These are phyloP conservation scores for Branchinecta sandiegonensis DNA, from an alignment of 2,888 invertebrate species.

Conservation along the genomic window DNA sequence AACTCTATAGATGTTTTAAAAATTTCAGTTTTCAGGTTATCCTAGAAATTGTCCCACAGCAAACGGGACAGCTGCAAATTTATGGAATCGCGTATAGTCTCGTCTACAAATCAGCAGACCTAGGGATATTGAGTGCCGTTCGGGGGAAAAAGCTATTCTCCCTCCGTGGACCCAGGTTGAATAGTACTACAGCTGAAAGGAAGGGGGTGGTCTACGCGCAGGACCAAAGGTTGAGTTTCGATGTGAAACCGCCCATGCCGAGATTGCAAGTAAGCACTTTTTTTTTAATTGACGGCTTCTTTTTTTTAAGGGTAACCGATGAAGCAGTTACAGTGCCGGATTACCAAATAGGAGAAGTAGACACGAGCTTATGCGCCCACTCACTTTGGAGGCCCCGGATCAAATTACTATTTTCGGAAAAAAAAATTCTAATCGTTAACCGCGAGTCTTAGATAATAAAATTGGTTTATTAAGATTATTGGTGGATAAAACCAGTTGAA, in stretches of 20 bases:
- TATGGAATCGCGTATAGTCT: constrained; percentile 20
- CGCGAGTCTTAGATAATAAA: too few relatives aligned
- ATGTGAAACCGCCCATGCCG: constrained; percentile 62
- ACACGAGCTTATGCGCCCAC: too few relatives aligned
- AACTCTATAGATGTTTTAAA: neutral
- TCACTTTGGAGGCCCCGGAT: too few relatives aligned
- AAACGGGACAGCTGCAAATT: constrained; percentile 15
- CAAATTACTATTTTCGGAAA: too few relatives aligned
- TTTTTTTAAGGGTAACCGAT: too few relatives aligned
- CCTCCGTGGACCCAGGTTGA: constrained; percentile 44
- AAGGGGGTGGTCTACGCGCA: constrained; percentile 39
- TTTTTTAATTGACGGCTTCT: neutral
- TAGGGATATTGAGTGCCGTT: constrained; percentile 28
- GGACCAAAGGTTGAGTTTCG: constrained; percentile 56
- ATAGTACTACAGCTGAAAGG: constrained; percentile 41
- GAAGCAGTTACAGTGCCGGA: too few relatives aligned
- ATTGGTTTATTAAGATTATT: too few relatives aligned
- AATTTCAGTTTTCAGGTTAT: constrained; percentile 9
- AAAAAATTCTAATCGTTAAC: too few relatives aligned
- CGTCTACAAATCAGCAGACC: constrained; percentile 23
- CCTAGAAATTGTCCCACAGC: constrained; percentile 17
- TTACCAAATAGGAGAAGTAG: too few relatives aligned
- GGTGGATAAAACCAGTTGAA: too few relatives aligned
- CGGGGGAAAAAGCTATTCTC: constrained; percentile 35
- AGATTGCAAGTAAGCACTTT: constrained; percentile 51